These are phyloP conservation scores for Oncorhynchus mykiss DNA, from an alignment of 2,113 vertebrate genomes.

Conservation along the genomic window DNA sequence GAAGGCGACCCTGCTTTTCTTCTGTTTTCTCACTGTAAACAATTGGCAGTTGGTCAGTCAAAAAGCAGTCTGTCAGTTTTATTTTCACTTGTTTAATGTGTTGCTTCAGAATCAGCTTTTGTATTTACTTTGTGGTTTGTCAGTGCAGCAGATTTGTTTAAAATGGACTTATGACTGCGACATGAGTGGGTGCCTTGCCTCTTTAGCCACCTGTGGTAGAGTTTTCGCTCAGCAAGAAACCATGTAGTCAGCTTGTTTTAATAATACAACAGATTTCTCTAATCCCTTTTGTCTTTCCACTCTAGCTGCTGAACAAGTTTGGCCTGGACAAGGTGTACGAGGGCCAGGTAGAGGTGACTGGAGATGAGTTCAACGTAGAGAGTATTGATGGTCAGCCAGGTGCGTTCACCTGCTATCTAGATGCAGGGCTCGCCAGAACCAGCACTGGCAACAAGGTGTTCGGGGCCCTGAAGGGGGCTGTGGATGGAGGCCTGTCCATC, in stretches of 20 bases:
- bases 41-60: too few species aligned
- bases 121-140: too few species aligned
- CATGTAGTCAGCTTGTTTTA: neutral
- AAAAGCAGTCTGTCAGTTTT: too few species aligned
- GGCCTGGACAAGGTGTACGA: slow-evolving; percentile 97
- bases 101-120: too few species aligned
- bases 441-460: slow-evolving; percentile 99
- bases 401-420: slow-evolving; percentile 96
- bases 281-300: neutral
- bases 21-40: too few species aligned
- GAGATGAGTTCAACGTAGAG: slow-evolving; percentile 98
- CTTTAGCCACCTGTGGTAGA: too few species aligned
- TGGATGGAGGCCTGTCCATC: slow-evolving; percentile 97
- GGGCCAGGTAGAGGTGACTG: slow-evolving; percentile 94
- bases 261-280: neutral
- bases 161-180: too few species aligned
- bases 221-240: too few species aligned
- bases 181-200: too few species aligned
- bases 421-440: slow-evolving; percentile 97
- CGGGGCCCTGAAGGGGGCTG: slow-evolving; percentile 96
- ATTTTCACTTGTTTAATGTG: too few species aligned
- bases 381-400: slow-evolving; percentile 95
- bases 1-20: too few species aligned
- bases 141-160: too few species aligned
- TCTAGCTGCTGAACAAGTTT: slow-evolving; percentile 94